phyloP scores from a whole-genome alignment of 2,113 vertebrate genomes.

The Notechis scutatus region DNA sequence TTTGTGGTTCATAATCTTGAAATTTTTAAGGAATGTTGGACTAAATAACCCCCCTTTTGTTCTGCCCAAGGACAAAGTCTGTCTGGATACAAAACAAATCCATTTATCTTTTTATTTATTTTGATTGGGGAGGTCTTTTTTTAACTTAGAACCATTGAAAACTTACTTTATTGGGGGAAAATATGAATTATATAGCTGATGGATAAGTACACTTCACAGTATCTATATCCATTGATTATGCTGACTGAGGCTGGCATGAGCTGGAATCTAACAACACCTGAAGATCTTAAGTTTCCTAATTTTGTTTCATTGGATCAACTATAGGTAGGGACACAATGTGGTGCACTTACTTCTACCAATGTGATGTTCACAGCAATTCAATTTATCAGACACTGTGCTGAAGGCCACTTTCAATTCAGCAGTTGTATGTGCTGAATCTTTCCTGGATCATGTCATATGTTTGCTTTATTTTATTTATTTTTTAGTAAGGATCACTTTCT shows the following conservation, averaged over 20 bases:
- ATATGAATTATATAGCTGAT: neutral
- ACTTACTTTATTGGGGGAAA: neutral
- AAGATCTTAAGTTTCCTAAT: neutral
- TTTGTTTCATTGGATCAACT: neutral
- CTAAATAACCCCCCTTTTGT: neutral
- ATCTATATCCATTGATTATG: neutral
- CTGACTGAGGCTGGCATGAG: neutral
- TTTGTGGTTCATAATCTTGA: neutral
- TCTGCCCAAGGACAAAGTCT: neutral
- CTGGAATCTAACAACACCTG: neutral
- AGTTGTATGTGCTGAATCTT: neutral
- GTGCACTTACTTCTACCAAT: neutral
- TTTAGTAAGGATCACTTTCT: neutral
- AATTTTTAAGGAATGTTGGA: neutral
- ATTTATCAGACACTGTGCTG: neutral
- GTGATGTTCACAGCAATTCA: neutral
- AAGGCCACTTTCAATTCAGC: neutral
- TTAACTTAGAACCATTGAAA: neutral
- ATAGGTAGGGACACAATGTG: neutral
- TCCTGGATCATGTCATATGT: neutral
- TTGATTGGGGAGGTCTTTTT: neutral
- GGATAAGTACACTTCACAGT: neutral
- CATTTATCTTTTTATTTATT: neutral
- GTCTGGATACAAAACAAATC: neutral
- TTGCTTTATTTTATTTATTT: neutral